Base-by-base conservation (phyloP, 92 coral and sea anemone species). In the Siderastrea radians region DNA sequence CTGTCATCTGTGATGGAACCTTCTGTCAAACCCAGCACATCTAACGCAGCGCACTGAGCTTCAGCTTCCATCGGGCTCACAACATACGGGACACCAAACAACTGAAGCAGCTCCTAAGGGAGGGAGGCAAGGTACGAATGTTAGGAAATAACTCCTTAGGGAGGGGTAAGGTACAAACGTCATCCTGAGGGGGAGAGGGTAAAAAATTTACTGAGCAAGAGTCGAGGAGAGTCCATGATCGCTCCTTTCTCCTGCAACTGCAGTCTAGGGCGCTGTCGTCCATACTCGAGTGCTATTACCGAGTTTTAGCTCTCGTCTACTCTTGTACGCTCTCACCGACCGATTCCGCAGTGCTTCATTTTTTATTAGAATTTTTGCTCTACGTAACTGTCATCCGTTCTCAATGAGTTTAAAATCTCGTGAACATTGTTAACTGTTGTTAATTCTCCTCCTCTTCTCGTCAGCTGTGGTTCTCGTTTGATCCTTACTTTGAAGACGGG, bases 11-110 rank as follows among this genome's bases (percentile, higher is more conserved):
- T 97, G 48, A 97, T 95, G 11, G 98, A 96, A 11, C 99, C 99
- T 48, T 94, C 94, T 7, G 98, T 96, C 78, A 94, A 90, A 1
- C 75, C 84, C 47, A 92, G 83, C 6, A 79, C 48, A 87, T 97
- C 97, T 12, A 97, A 79, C 45, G 88, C 79, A 0, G 99, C 99
- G 53, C 99, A 97, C 86, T 97, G 99, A 0, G 99, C 99, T 78
- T 97, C 99, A 2, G 99, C 99, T 62, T 97, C 99, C 99, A 97
- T 95, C 1, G 99, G 99, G 78, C 99, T 94, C 17, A 96, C 96
- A 44, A 96, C 89, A 84, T 81, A 97, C 50, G 99, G 99, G 54
- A 97, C 96, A 61, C 99, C 99, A 81, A 97, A 97, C 84, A 97
- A 78, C 61, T 84, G 95, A 9, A 97, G 90, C 57, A 97, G 91